Evolutionary conservation across 2,888 invertebrate genomes (phyloP).

Genomic region (Lasioglossum malachurum): DNA sequence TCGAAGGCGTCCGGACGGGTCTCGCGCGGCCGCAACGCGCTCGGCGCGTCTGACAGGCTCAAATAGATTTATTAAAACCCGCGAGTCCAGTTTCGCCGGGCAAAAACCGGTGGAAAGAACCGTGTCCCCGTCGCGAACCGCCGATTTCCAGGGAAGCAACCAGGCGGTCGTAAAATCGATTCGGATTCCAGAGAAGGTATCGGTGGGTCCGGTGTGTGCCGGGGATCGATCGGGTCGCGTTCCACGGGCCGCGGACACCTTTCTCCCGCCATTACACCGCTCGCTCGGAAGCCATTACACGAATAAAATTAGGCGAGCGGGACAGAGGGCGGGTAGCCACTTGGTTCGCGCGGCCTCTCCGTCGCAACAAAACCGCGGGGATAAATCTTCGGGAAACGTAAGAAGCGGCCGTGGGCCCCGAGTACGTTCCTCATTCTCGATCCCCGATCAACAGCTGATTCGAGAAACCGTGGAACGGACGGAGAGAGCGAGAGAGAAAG

Average conservation of each 20-base stretch:
- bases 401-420: constrained; percentile 31
- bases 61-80: constrained; percentile 4
- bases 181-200: not conserved
- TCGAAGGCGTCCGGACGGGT: not conserved
- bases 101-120: not conserved
- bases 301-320: constrained; percentile 55
- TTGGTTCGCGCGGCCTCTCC: not conserved
- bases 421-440: constrained; percentile 55
- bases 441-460: constrained; percentile 66
- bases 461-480: constrained; percentile 8
- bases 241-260: constrained; percentile 37
- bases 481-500: not conserved
- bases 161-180: not conserved
- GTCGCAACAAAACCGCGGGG: constrained; percentile 18
- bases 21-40: not conserved
- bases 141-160: constrained; percentile 3
- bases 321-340: not conserved
- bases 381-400: constrained; percentile 43
- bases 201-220: not conserved
- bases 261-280: constrained; percentile 48
- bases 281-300: constrained; percentile 43
- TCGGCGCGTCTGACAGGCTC: not conserved
- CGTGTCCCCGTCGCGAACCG: not conserved
- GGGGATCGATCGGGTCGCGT: constrained; percentile 6
- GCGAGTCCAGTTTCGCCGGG: not conserved